A percentile compares a stretch with the other conserved stretches of the same genome.
phyloP scores from a whole-genome alignment of 2,113 vertebrate species.

The Numenius arquata region DNA sequence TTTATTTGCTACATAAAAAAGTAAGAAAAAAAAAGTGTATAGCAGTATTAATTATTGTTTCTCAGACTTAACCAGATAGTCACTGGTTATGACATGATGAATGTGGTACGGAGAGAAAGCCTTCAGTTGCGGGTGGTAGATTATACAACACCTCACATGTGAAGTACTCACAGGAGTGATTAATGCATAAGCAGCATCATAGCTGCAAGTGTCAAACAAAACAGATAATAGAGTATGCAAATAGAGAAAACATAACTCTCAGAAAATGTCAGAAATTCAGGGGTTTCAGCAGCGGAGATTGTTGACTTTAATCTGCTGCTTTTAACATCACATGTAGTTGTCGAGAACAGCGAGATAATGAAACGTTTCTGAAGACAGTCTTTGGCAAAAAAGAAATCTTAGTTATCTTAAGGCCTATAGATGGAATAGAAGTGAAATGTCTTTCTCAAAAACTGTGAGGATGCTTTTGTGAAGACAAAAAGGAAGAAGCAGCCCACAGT shows the following conservation, averaged over 20 bases:
- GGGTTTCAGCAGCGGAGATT: constrained; percentile 26
- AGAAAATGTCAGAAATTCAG: constrained; percentile 48
- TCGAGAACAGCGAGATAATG: constrained; percentile 31
- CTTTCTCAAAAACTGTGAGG: neutral
- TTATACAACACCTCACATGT: constrained; percentile 22
- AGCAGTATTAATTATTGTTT: neutral
- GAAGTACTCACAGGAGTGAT: constrained; percentile 41
- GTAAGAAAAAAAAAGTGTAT: neutral
- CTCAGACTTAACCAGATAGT: neutral
- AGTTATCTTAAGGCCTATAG: neutral
- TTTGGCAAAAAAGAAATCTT: neutral
- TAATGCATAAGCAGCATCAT: constrained; percentile 52
- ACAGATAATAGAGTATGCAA: constrained; percentile 66
- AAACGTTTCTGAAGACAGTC: constrained; percentile 36
- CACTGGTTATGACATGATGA: neutral
- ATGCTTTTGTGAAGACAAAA: neutral
- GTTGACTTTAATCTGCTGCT: constrained; percentile 63
- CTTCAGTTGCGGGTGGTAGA: neutral
- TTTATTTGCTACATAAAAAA: neutral
- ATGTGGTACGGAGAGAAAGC: neutral
- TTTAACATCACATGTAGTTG: constrained; percentile 50
- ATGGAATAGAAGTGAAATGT: neutral
- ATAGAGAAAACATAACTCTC: constrained; percentile 56
- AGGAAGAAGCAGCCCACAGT: neutral
- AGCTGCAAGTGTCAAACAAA: constrained; percentile 65